phyloP scores from a whole-genome alignment of 2,888 invertebrate species.

The Latheticus oryzae region DNA sequence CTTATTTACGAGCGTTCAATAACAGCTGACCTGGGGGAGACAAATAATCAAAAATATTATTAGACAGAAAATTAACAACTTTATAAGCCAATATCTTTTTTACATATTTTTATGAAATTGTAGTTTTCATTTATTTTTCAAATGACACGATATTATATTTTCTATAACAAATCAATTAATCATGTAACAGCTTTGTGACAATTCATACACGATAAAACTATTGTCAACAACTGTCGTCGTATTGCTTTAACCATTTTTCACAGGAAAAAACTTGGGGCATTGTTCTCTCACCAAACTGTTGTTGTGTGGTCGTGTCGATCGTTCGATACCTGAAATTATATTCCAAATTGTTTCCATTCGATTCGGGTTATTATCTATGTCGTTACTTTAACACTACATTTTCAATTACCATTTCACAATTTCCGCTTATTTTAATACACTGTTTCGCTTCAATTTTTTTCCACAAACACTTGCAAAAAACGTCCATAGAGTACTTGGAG shows the following conservation, averaged over 20 bases:
- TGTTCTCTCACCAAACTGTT: constrained; percentile 42
- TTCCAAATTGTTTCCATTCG: constrained; percentile 41
- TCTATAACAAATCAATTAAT: constrained; percentile 42
- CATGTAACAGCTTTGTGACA: constrained; percentile 47
- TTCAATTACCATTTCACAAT: constrained; percentile 6
- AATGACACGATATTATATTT: constrained; percentile 33
- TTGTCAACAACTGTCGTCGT: constrained; percentile 48
- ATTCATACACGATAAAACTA: constrained; percentile 45
- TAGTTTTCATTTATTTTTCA: constrained; percentile 34
- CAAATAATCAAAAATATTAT: too few species aligned
- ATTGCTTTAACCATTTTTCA: constrained; percentile 48
- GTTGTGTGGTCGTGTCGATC: constrained; percentile 45
- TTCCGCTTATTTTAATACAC: too few species aligned
- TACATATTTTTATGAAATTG: too few species aligned
- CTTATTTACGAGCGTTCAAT: constrained; percentile 27
- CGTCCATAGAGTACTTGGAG: too few species aligned
- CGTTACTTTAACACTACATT: constrained; percentile 34
- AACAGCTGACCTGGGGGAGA: constrained; percentile 15
- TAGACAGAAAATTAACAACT: too few species aligned
- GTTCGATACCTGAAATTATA: constrained; percentile 44
- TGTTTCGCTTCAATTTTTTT: too few species aligned
- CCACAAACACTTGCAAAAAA: too few species aligned
- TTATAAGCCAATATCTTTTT: too few species aligned
- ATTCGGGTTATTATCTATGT: constrained; percentile 40
- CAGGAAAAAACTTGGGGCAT: constrained; percentile 40